Evolutionary conservation across 2,888 invertebrate genomes (phyloP).

Genomic region (Dendrolimus houi): DNA sequence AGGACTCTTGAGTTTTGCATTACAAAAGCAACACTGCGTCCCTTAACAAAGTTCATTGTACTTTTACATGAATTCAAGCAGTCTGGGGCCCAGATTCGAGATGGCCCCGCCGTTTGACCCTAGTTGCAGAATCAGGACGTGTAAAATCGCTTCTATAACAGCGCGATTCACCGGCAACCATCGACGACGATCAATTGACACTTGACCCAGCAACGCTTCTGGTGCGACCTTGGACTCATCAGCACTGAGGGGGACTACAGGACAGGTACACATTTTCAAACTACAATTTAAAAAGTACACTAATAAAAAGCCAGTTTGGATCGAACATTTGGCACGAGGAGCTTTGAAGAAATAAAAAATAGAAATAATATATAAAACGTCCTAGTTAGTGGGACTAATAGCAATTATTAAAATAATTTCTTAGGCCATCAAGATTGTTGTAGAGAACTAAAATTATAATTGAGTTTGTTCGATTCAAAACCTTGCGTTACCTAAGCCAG

Average conservation of each 20-base stretch:
- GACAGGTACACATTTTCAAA: constrained; percentile 6
- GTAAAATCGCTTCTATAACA: constrained; percentile 28
- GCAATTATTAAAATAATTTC: no score
- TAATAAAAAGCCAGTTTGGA: no score
- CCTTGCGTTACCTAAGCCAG: background rate
- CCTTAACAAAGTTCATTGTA: constrained; percentile 31
- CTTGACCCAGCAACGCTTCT: constrained; percentile 58
- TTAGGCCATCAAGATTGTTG: no score
- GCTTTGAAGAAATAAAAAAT: no score
- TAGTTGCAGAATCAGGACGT: constrained; percentile 52
- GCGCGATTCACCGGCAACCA: constrained; percentile 61
- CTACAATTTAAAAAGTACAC: background rate
- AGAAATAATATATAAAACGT: no score
- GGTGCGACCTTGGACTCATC: constrained; percentile 58
- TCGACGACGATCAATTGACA: constrained; percentile 66
- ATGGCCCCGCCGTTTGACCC: constrained; percentile 64
- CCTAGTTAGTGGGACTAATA: no score
- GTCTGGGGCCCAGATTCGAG: constrained; percentile 50
- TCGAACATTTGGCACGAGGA: no score
- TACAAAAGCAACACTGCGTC: constrained; percentile 13
- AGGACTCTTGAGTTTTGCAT: background rate
- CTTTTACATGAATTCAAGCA: constrained; percentile 40
- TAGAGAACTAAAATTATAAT: no score
- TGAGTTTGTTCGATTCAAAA: background rate
- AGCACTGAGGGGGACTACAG: constrained; percentile 33